Evolutionary conservation across 2,797 vertebrate species (phyloP), one percentile per base, ranked within the genome.

Genomic region (Cynopterus sphinx): DNA sequence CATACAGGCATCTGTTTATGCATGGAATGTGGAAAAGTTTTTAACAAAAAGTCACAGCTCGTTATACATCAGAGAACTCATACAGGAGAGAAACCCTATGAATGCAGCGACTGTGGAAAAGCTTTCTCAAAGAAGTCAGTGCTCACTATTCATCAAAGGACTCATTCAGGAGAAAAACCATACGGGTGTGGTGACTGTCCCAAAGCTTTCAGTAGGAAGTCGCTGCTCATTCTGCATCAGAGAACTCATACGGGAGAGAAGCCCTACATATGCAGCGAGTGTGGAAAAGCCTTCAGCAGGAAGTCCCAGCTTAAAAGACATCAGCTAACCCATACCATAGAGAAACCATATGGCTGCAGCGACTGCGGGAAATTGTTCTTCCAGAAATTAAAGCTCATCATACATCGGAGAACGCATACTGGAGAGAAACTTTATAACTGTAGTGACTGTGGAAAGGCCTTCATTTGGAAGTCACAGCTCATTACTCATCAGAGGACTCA

Each of bases 291-390:
- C 17, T 98, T 97, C 61, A 87, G 94, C 33, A 92, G 96, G n/a
- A 96, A 90, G n/a, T 96, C 97, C 9, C 94, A 97, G 57, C 96
- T 97, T 51, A 97, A 92, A 46, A 97, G 97, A 28, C 97, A 98
- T 71, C 95, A 97, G 59, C 61, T 87, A 41, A 97, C 83, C 8
- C 98, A 97, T 55, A 95, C 78, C 0, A 71, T 94, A 78, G 93
- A 96, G 53, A 97, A 96, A 33, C 96, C 96, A 5, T 97, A 87
- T 3, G 19, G 63, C 21, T 98, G 97, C 86, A 92, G 51, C 15
- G 94, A 97, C 10, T 98, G 98, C 6, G 97, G 97, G 21, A 98
- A 98, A 88, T 85, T 86, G 36, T 98, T 98, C 90, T 96, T 94
- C 36, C 97, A 98, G 84, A 97, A 95, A 49, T 65, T 96, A 57